Conservation (phyloP, 2,888 invertebrate species). For the Eulithis testata region DNA sequence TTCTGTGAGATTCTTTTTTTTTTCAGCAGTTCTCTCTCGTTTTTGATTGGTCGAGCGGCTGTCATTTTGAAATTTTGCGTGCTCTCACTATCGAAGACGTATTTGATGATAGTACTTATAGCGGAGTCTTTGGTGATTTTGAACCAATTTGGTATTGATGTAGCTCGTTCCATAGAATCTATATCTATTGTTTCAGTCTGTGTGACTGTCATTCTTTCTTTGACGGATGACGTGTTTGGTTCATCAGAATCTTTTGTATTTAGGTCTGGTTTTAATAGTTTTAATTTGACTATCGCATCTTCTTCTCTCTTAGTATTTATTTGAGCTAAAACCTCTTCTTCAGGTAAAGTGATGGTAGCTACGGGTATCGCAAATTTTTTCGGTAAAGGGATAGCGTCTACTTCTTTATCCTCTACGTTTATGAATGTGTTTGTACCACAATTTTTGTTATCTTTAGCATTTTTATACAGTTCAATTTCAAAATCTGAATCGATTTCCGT, state of each 20-base stretch:
- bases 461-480: constrained; percentile 33
- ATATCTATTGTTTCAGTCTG: constrained; percentile 34
- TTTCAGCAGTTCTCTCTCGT: constrained; percentile 33
- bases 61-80: constrained; percentile 38
- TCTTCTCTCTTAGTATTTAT: constrained; percentile 18
- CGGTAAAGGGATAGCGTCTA: constrained; percentile 10
- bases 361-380: neutral
- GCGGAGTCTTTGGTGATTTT: constrained; percentile 51
- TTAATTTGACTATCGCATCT: neutral
- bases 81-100: constrained; percentile 42
- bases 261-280: constrained; percentile 4
- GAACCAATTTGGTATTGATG: constrained; percentile 53
- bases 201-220: constrained; percentile 30
- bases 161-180: constrained; percentile 43
- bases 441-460: constrained; percentile 12
- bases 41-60: constrained; percentile 30
- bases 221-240: constrained; percentile 19
- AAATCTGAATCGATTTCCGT: constrained; percentile 44
- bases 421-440: constrained; percentile 28
- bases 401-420: constrained; percentile 25
- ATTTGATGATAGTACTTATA: constrained; percentile 51
- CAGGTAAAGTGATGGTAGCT: constrained; percentile 8
- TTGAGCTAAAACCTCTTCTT: neutral
- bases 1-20: constrained; percentile 35
- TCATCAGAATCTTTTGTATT: constrained; percentile 29